phyloP scores from a whole-genome alignment of 1,140 invertebrate genomes.

The Doryteuthis pealeii region DNA sequence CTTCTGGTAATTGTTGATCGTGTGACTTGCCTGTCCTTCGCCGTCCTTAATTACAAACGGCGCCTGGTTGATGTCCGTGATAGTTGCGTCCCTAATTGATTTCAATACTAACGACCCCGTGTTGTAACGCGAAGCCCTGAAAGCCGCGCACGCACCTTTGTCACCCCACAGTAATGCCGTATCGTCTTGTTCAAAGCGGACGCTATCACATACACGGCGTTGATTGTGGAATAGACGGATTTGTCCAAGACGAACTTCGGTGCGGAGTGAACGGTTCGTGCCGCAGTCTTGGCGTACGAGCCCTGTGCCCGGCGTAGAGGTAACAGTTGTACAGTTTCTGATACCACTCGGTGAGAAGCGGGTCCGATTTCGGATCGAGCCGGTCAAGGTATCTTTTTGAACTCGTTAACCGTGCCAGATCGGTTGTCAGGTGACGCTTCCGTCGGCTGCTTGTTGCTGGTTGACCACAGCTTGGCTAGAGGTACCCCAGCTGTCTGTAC shows the following conservation, averaged over 20 bases:
- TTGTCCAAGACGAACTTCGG: constrained; percentile 24
- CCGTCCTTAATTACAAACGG: constrained; percentile 37
- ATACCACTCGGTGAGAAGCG: constrained; percentile 43
- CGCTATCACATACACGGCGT: constrained; percentile 38
- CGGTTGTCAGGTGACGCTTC: constrained; percentile 34
- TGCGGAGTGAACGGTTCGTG: constrained; percentile 26
- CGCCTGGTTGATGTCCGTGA: constrained; percentile 22
- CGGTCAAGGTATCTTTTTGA: constrained; percentile 34
- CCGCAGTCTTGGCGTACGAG: constrained; percentile 33
- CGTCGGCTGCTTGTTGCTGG: constrained; percentile 26
- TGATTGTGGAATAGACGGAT: constrained; percentile 32
- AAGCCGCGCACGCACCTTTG: constrained; percentile 41
- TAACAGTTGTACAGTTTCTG: constrained; percentile 44
- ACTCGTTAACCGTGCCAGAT: neutral
- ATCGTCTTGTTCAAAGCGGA: constrained; percentile 37
- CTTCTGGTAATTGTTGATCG: constrained; percentile 29
- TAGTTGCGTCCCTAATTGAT: constrained; percentile 29
- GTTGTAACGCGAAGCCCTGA: constrained; percentile 18
- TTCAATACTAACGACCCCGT: constrained; percentile 21
- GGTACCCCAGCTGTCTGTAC: constrained; percentile 37
- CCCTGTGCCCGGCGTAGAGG: constrained; percentile 32
- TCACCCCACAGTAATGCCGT: constrained; percentile 32
- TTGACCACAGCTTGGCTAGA: constrained; percentile 6
- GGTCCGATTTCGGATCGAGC: constrained; percentile 15
- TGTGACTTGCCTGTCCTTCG: constrained; percentile 32